Base-by-base conservation (phyloP, 1,140 invertebrate species). In the Chymomyza costata region DNA sequence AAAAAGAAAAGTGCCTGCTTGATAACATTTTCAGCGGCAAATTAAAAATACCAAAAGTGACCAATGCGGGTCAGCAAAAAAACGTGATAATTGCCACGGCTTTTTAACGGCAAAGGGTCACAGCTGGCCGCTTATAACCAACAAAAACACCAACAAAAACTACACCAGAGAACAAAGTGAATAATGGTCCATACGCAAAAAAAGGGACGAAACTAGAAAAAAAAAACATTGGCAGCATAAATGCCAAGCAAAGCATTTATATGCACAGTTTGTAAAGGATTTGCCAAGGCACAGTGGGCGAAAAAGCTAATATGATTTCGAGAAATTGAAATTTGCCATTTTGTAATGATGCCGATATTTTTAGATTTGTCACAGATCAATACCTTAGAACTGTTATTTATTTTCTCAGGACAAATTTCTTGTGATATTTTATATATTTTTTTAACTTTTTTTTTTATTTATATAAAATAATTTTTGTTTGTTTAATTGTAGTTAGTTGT, bases 61-160 rank as follows among this genome's bases (percentile, higher is more conserved):
- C 14, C 43, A 15, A 19, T 21, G 30, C 15, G 19, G 25, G 40
- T 21, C 25, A 28, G 40, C 10, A 38, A 47, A 47, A 63, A 63
- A 66, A 71, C 71, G 66, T 78, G 71, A 78, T 76, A 76, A 76
- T 76, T 76, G 71, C 71, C 57, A 59, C 47, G 63, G 66, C 71
- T 45, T 55, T 55, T 56, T 56, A 61, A 55, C 44, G 41, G 56
- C 69, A 78, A 66, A 78, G 71, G 71, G 66, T 71, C 71, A n/a
- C 70, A 65, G 45, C 65, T 62, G 64, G 54, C 30, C 21, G 31
- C 17, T n/a, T n/a, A n/a, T n/a, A n/a, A n/a, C n/a, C n/a, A n/a
- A n/a, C n/a, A n/a, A n/a, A n/a, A n/a, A n/a, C n/a, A n/a, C n/a
- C n/a, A n/a, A n/a, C n/a, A n/a, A n/a, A n/a, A n/a, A n/a, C n/a